A percentile compares a stretch with the other conserved stretches of the same genome.
Evolutionary conservation across 2,113 vertebrate genomes (phyloP).

Genomic region (Xerus inauris): DNA sequence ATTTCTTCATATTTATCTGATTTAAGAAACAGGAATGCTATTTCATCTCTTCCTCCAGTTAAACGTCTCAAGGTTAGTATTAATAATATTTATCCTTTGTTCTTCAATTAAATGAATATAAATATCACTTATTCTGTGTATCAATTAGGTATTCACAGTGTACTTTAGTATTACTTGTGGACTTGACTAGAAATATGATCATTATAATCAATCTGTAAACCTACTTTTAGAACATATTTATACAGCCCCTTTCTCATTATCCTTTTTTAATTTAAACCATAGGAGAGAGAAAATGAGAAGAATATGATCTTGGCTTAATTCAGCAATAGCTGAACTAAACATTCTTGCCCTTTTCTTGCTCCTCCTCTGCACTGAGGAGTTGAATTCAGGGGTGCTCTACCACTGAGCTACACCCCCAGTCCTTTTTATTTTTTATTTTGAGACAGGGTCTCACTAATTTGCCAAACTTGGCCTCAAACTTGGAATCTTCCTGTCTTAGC

Average conservation of each 20-base stretch:
- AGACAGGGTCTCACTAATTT: too few species aligned
- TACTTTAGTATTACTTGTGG: neutral
- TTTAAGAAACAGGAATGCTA: constrained; percentile 91
- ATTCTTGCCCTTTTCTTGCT: constrained; percentile 2
- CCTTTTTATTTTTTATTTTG: too few species aligned
- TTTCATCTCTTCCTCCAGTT: constrained; percentile 89
- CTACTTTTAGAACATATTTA: constrained; percentile 14
- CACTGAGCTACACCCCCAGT: too few species aligned
- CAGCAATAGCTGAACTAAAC: neutral
- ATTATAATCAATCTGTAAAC: constrained; percentile 23
- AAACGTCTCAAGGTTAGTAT: constrained; percentile 94
- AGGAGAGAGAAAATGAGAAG: neutral
- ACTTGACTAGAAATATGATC: constrained; percentile 10
- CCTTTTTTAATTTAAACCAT: neutral
- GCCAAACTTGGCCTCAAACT: too few species aligned
- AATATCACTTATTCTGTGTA: constrained; percentile 4
- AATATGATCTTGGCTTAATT: neutral
- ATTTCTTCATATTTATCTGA: constrained; percentile 93
- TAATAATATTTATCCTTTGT: constrained; percentile 50
- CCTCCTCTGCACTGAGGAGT: neutral
- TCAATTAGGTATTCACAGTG: neutral
- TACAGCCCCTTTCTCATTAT: neutral
- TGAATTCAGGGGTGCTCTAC: too few species aligned
- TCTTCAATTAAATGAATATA: constrained; percentile 25
- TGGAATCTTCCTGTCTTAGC: too few species aligned